Conservation (phyloP, 1,140 invertebrate species). For the Anoplolepis gracilipes region DNA sequence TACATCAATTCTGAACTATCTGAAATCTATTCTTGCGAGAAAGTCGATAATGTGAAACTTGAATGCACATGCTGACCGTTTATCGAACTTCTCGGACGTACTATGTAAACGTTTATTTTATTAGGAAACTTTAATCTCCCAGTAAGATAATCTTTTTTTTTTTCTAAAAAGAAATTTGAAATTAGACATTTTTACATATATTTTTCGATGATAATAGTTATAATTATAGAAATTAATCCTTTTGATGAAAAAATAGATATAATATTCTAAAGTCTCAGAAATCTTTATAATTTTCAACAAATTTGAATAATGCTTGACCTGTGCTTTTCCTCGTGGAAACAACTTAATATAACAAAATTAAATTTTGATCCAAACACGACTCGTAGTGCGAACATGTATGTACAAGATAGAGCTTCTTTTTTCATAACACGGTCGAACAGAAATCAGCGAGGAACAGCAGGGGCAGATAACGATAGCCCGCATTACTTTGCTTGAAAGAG, state of each 20-base stretch:
- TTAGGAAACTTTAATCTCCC: background rate
- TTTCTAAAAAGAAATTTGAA: background rate
- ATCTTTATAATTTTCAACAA: background rate
- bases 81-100: conserved; percentile 7
- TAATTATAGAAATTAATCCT: background rate
- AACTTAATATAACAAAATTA: background rate
- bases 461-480: conserved; percentile 48
- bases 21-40: conserved; percentile 36
- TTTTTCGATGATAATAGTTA: background rate
- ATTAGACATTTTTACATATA: background rate
- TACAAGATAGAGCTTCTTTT: background rate
- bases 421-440: background rate
- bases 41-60: conserved; percentile 46
- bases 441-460: conserved; percentile 32
- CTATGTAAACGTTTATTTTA: conserved; percentile 17
- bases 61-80: background rate
- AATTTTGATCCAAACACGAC: conserved; percentile 22
- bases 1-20: conserved; percentile 8
- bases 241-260: background rate
- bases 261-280: background rate
- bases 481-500: conserved; percentile 60
- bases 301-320: background rate
- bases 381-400: background rate
- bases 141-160: background rate
- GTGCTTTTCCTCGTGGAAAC: background rate